Evolutionary conservation across 2,888 invertebrate genomes (phyloP), one percentile per base, ranked within the genome.

Genomic region (Allygus modestus): DNA sequence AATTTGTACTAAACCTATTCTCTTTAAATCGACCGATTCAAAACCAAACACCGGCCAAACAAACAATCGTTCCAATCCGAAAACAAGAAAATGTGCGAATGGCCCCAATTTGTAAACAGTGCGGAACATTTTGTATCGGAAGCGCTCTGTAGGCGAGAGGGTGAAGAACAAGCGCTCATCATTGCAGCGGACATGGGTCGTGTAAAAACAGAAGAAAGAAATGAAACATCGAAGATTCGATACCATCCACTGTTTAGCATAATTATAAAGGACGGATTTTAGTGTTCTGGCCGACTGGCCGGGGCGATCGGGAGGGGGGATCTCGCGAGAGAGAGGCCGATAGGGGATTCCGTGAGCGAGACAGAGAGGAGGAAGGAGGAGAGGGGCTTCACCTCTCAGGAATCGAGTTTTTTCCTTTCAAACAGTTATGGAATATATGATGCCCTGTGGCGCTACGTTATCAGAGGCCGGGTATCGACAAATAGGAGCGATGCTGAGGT

Each of bases 231-330:
- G 83, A 75, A 75, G 83, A 83, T 75, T 83, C 75, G 83, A 83
- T 83, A 83, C 37, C 58, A 83, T 75, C 83, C 83, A 46, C 83
- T 73, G 83, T 83, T 83, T 83, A 75, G 83, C 83, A 83, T 83
- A 83, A 83, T 83, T 83, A 83, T 83, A 83, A 75, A 73, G 83
- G 83, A 83, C 54, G 75, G 75, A 83, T 83, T 83, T 83, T 83
- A 83, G 83, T 54, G 73, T 75, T 83, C 75, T 75, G 83, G 58
- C 58, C 75, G 83, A 20, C 58, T 23, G 41, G 71, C 43, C 69
- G 46, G 46, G 69, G 23, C 33, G n/a, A 0, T 41, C 1, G 37
- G 69, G 46, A 46, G 81, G 54, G 81, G 81, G n/a, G 9, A 20
- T 17, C 69, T n/a, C 54, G 23, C 9, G 65, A 61, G 81, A 81